Evolutionary conservation across 2,888 invertebrate species (phyloP).

Genomic region (Eustalomyia histrio): DNA sequence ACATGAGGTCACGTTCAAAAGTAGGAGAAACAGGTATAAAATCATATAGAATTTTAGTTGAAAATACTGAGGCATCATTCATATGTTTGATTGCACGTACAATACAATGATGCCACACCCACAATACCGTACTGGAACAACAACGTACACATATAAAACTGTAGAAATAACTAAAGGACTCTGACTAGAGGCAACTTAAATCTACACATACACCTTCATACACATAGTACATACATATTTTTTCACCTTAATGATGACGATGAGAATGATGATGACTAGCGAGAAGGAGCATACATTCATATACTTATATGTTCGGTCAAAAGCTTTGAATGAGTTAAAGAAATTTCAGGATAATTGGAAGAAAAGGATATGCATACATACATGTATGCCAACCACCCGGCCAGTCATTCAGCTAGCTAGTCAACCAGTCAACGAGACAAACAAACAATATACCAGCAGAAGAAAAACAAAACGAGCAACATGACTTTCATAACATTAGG

Average conservation of each 20-base stretch:
- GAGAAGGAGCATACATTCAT: neutral
- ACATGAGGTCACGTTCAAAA: constrained; percentile 40
- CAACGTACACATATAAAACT: neutral
- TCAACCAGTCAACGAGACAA: neutral
- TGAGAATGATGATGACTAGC: constrained; percentile 33
- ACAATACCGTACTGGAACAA: constrained; percentile 4
- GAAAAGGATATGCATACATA: constrained; percentile 40
- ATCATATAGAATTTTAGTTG: constrained; percentile 18
- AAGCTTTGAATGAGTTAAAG: constrained; percentile 47
- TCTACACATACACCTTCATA: neutral
- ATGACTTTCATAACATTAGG: constrained; percentile 40
- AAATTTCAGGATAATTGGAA: constrained; percentile 43
- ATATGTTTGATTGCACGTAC: constrained; percentile 10
- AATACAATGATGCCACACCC: constrained; percentile 1
- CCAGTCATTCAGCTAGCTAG: neutral
- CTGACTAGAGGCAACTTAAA: constrained; percentile 15
- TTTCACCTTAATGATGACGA: neutral
- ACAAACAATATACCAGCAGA: constrained; percentile 14
- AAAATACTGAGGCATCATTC: constrained; percentile 11
- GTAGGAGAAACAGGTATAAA: constrained; percentile 15
- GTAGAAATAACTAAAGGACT: constrained; percentile 18
- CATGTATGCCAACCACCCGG: neutral
- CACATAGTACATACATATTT: neutral
- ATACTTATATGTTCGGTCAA: constrained; percentile 18
- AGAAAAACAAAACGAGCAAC: constrained; percentile 1